Evolutionary conservation across 1,140 invertebrate species (phyloP).

Genomic region (Drosophila ercepeae): DNA sequence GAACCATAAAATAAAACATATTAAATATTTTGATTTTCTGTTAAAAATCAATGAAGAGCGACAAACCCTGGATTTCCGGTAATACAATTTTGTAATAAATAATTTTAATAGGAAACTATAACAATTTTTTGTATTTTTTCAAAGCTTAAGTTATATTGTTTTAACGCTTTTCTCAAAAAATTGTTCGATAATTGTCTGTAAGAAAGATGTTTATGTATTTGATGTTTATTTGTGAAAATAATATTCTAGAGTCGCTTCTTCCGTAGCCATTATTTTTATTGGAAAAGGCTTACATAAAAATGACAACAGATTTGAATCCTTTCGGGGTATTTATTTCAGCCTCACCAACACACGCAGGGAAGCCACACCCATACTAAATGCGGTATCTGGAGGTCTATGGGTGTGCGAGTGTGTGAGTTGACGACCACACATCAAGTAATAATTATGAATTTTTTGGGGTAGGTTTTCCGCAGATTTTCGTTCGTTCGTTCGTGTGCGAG

Average conservation of each 20-base stretch:
- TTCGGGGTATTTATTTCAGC: conserved; percentile 17
- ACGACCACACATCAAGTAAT: conserved; percentile 74
- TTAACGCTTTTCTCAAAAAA: too few species aligned
- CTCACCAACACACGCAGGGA: not conserved
- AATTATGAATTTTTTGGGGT: conserved; percentile 72
- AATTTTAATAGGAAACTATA: too few species aligned
- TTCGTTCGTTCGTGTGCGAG: not conserved
- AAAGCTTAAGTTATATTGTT: too few species aligned
- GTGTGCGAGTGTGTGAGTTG: conserved; percentile 1
- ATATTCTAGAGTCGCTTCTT: not conserved
- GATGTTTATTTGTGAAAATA: not conserved
- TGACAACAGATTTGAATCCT: conserved; percentile 19
- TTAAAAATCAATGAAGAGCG: too few species aligned
- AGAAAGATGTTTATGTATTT: too few species aligned
- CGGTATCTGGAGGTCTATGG: not conserved
- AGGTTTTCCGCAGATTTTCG: conserved; percentile 53
- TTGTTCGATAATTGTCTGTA: too few species aligned
- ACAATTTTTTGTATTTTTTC: too few species aligned
- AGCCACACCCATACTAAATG: conserved; percentile 37
- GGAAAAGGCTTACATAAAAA: not conserved
- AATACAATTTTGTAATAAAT: too few species aligned
- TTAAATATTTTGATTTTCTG: too few species aligned
- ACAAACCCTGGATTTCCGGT: too few species aligned
- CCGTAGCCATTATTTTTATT: too few species aligned
- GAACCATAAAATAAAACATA: too few species aligned